Evolutionary conservation across 1,140 invertebrate genomes (phyloP).

Genomic region (Colletes gigas): DNA sequence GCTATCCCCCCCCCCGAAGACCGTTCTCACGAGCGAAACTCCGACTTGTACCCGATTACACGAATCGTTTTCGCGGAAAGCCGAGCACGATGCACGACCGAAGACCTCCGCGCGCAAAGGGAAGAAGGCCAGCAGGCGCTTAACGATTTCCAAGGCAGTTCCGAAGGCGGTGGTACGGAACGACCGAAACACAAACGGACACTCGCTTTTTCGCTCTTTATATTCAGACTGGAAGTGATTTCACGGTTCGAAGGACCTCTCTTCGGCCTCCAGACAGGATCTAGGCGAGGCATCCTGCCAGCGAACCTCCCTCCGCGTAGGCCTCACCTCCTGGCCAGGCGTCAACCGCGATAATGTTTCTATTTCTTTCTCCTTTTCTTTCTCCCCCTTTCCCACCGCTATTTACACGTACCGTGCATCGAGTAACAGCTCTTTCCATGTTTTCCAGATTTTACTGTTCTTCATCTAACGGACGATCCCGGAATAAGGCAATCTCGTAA

Average conservation of each 20-base stretch:
- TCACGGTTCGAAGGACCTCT: slow-evolving; percentile 75
- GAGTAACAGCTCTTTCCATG: too few species aligned
- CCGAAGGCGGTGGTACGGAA: slow-evolving; percentile 64
- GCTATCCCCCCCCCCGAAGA: neutral
- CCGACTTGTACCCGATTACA: neutral
- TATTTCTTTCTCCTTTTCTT: slow-evolving; percentile 2
- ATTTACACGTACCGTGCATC: neutral
- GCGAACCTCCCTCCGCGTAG: slow-evolving; percentile 28
- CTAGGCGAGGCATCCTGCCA: slow-evolving; percentile 78
- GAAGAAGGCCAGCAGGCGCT: slow-evolving; percentile 56
- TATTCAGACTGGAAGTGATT: slow-evolving; percentile 77
- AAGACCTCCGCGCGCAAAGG: slow-evolving; percentile 32
- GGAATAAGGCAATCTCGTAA: too few species aligned
- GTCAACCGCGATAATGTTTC: slow-evolving; percentile 20
- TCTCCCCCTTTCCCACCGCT: neutral
- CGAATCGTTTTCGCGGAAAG: neutral
- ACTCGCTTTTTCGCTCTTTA: slow-evolving; percentile 67
- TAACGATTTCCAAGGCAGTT: slow-evolving; percentile 46
- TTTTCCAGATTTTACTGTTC: too few species aligned
- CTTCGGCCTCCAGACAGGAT: slow-evolving; percentile 74
- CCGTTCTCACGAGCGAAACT: neutral
- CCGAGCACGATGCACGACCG: neutral
- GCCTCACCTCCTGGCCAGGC: slow-evolving; percentile 21
- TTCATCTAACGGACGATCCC: too few species aligned
- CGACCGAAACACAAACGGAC: slow-evolving; percentile 67